phyloP scores from a whole-genome alignment of 2,113 vertebrate genomes.

The Chlorodrepanis virens region DNA sequence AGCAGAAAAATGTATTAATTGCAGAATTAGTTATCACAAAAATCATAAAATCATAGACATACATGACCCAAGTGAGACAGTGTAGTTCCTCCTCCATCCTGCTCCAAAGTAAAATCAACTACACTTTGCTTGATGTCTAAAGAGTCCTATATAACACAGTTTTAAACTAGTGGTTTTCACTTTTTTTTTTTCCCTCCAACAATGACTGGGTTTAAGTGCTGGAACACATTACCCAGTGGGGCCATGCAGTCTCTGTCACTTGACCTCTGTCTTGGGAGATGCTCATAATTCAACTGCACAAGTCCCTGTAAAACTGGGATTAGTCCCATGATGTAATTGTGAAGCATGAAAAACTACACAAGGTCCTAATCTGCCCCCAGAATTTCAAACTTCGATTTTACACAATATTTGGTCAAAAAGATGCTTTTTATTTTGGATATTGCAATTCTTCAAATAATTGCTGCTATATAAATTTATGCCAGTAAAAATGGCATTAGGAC shows the following conservation, averaged over 20 bases:
- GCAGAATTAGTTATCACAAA: not conserved
- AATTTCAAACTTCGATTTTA: not conserved
- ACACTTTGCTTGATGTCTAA: not conserved
- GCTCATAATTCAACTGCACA: not conserved
- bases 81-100: not conserved
- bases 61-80: not conserved
- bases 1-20: conserved; percentile 50
- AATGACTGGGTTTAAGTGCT: not conserved
- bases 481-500: not conserved
- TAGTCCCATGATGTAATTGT: not conserved
- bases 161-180: not conserved
- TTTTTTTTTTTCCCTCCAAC: fast-evolving
- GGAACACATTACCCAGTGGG: not conserved
- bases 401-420: not conserved
- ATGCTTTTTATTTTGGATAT: not conserved
- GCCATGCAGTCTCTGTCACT: not conserved
- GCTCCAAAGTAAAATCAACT: not conserved
- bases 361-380: not conserved
- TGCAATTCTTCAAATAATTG: not conserved
- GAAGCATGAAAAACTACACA: not conserved
- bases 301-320: not conserved
- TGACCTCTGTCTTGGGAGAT: not conserved
- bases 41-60: not conserved
- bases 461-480: not conserved
- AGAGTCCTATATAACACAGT: not conserved